Percentiles rank a stretch among this genome's conserved stretches.
These are phyloP conservation scores for Trichopria drosophilae DNA, from an alignment of 2,888 invertebrate genomes.

Conservation along the genomic window DNA sequence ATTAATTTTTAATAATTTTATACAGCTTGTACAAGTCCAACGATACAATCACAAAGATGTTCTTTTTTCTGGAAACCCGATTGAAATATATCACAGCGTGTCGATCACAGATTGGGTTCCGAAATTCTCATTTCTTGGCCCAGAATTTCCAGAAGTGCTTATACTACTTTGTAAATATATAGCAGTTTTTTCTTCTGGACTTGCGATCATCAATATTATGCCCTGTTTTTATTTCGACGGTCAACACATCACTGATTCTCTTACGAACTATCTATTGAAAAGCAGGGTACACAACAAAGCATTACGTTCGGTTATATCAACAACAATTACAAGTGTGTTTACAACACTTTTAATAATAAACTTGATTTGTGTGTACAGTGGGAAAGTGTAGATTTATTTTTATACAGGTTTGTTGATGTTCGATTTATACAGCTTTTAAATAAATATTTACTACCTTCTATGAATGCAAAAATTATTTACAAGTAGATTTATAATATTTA, in stretches of 20 bases:
- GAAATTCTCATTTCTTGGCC: conserved; percentile 64
- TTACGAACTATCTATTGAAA: conserved; percentile 66
- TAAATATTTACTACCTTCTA: conserved; percentile 36
- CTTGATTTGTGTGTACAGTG: conserved; percentile 63
- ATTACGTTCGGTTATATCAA: conserved; percentile 67
- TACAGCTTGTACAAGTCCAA: conserved; percentile 53
- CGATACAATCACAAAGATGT: conserved; percentile 66
- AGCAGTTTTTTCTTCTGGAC: conserved; percentile 84
- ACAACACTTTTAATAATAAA: conserved; percentile 71
- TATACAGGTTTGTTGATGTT: conserved; percentile 25
- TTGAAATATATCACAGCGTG: conserved; percentile 73
- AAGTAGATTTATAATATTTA: conserved; percentile 15
- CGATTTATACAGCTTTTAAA: conserved; percentile 33
- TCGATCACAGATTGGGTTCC: conserved; percentile 79
- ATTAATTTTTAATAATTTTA: conserved; percentile 13
- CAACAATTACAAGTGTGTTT: conserved; percentile 73
- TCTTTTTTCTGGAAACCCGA: conserved; percentile 79
- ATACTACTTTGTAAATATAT: conserved; percentile 79
- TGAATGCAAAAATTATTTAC: conserved; percentile 10
- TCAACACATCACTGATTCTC: conserved; percentile 78
- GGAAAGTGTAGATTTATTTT: conserved; percentile 24
- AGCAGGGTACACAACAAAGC: conserved; percentile 61
- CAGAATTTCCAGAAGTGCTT: conserved; percentile 70
- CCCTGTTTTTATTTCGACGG: conserved; percentile 95
- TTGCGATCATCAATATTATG: conserved; percentile 87